A percentile compares a stretch with the other conserved stretches of the same genome.
Evolutionary conservation across 2,113 vertebrate species (phyloP).

Genomic region (Lophotis ruficrista): DNA sequence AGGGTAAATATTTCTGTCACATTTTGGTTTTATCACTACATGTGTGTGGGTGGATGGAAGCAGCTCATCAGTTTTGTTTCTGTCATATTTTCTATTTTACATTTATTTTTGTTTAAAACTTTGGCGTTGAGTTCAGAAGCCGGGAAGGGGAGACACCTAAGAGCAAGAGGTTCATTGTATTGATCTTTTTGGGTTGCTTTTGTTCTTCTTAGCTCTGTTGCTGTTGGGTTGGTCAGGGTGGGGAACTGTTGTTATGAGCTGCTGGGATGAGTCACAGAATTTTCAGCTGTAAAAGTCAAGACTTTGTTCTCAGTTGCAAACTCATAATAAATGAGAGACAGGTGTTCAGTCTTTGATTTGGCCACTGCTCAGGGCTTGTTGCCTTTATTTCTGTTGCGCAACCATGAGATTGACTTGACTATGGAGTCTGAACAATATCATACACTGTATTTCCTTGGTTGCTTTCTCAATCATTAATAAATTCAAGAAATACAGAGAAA

Average conservation of each 20-base stretch:
- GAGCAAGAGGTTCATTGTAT: neutral
- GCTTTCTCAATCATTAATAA: neutral
- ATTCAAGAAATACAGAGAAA: conserved; percentile 41
- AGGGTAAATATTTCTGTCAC: conserved; percentile 62
- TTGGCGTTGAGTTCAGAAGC: conserved; percentile 38
- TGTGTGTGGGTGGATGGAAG: conserved; percentile 21
- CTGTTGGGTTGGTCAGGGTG: neutral
- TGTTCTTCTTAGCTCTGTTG: neutral
- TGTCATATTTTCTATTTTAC: conserved; percentile 31
- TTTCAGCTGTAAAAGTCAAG: conserved; percentile 60
- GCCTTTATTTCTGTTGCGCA: conserved; percentile 58
- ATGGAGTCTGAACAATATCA: neutral
- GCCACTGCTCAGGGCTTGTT: conserved; percentile 38
- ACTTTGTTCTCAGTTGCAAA: conserved; percentile 65
- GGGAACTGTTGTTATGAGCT: neutral
- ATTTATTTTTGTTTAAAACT: conserved; percentile 52
- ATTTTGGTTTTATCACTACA: conserved; percentile 64
- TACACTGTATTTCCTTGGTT: neutral
- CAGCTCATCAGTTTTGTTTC: conserved; percentile 37
- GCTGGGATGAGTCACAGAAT: neutral
- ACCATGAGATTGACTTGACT: neutral
- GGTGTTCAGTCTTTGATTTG: conserved; percentile 67
- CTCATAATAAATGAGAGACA: conserved; percentile 67
- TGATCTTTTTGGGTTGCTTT: neutral
- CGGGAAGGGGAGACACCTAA: conserved; percentile 38